Percentiles rank a stretch among this genome's conserved stretches.
These are phyloP conservation scores for Grapholita molesta DNA, from an alignment of 1,140 invertebrate genomes.

Conservation along the genomic window DNA sequence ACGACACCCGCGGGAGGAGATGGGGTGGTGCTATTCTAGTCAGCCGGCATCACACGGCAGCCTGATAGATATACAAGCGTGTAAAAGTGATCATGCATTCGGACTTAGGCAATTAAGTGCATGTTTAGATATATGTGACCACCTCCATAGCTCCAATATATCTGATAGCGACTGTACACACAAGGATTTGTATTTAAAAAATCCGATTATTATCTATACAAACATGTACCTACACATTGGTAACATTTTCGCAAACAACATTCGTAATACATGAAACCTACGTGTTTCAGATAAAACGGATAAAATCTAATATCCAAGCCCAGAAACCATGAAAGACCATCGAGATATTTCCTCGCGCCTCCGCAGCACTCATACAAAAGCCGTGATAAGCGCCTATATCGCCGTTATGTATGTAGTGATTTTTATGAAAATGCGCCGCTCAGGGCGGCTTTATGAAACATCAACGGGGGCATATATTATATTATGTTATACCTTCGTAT, in stretches of 20 bases:
- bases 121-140: too few relatives aligned
- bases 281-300: not conserved
- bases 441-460: slow-evolving; percentile 1
- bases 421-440: slow-evolving; percentile 14
- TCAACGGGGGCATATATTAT: not conserved
- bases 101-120: too few relatives aligned
- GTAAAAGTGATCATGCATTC: too few relatives aligned
- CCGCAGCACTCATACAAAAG: not conserved
- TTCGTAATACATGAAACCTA: not conserved
- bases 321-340: not conserved
- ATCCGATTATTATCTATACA: too few relatives aligned
- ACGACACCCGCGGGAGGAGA: too few relatives aligned
- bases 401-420: slow-evolving; percentile 3
- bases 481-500: not conserved
- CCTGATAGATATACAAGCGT: too few relatives aligned
- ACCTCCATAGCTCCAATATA: too few relatives aligned
- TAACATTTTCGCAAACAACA: not conserved
- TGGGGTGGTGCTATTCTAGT: too few relatives aligned
- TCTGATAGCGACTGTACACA: too few relatives aligned
- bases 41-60: too few relatives aligned
- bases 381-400: not conserved
- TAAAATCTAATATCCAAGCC: not conserved
- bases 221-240: too few relatives aligned
- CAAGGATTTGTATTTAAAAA: too few relatives aligned
- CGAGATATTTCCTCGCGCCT: not conserved